These are phyloP conservation scores for Oligia latruncula DNA, from an alignment of 2,888 invertebrate species.

Conservation along the genomic window DNA sequence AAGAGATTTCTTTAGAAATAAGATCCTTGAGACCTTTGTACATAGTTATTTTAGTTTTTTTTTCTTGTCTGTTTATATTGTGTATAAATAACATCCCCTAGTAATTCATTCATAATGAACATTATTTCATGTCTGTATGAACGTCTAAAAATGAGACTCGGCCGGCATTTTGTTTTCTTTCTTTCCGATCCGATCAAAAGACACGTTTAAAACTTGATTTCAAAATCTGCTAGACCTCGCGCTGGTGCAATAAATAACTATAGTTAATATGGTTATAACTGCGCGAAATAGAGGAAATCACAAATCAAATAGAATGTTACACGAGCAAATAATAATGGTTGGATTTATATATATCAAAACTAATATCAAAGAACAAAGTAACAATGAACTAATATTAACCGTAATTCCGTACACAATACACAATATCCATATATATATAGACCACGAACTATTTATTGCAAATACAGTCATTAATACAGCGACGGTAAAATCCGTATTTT, in stretches of 20 bases:
- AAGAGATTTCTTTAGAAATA: neutral
- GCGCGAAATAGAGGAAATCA: constrained; percentile 8
- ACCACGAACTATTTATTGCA: constrained; percentile 21
- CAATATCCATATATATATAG: constrained; percentile 3
- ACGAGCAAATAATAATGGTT: constrained; percentile 1
- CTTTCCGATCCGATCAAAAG: neutral
- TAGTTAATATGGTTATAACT: neutral
- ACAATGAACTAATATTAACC: constrained; percentile 16
- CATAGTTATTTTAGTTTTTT: neutral
- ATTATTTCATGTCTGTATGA: neutral
- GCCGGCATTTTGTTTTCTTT: neutral
- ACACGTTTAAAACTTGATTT: no score
- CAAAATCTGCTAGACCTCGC: neutral
- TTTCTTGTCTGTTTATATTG: neutral
- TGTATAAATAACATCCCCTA: neutral
- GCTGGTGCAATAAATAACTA: neutral
- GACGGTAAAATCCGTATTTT: constrained; percentile 13
- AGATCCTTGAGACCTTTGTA: neutral
- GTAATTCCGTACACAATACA: constrained; percentile 7
- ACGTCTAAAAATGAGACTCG: neutral
- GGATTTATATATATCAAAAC: neutral
- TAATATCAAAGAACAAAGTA: constrained; percentile 2
- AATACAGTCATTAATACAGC: neutral
- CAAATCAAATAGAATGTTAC: constrained; percentile 2
- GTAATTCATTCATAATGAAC: neutral